phyloP scores from a whole-genome alignment of 2,113 vertebrate species.

The Passer montanus region DNA sequence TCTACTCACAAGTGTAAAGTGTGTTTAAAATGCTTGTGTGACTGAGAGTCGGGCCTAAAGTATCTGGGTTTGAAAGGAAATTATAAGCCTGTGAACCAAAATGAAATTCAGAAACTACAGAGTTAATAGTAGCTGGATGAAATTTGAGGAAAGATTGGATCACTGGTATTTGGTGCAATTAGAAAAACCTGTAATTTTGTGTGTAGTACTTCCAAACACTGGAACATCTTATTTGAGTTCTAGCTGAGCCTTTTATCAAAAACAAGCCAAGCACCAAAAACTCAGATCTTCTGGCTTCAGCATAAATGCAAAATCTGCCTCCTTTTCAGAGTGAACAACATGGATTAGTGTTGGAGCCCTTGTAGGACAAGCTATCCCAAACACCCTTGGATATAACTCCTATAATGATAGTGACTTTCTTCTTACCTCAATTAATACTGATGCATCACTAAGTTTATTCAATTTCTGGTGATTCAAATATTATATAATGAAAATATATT shows the following conservation, averaged over 20 bases:
- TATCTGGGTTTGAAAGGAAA: neutral
- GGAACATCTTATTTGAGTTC: conserved; percentile 1
- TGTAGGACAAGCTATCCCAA: neutral
- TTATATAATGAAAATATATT: neutral
- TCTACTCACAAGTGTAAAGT: neutral
- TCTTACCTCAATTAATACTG: neutral
- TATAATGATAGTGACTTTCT: neutral
- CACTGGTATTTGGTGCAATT: neutral
- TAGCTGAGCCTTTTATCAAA: neutral
- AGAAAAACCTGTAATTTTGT: conserved; percentile 30
- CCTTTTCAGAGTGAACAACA: neutral
- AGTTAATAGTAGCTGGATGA: neutral
- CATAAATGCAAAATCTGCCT: neutral
- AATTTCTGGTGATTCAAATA: neutral
- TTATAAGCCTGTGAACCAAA: neutral
- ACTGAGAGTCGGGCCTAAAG: neutral
- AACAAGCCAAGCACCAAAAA: neutral
- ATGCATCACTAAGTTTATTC: neutral
- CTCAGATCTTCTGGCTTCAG: neutral
- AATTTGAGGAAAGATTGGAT: neutral
- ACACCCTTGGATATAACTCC: neutral
- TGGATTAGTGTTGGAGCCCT: neutral
- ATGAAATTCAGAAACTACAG: neutral
- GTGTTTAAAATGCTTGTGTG: neutral
- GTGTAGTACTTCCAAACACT: neutral